Evolutionary conservation across 2,797 vertebrate species (phyloP).

Genomic region (Otolemur crassicaudatus): DNA sequence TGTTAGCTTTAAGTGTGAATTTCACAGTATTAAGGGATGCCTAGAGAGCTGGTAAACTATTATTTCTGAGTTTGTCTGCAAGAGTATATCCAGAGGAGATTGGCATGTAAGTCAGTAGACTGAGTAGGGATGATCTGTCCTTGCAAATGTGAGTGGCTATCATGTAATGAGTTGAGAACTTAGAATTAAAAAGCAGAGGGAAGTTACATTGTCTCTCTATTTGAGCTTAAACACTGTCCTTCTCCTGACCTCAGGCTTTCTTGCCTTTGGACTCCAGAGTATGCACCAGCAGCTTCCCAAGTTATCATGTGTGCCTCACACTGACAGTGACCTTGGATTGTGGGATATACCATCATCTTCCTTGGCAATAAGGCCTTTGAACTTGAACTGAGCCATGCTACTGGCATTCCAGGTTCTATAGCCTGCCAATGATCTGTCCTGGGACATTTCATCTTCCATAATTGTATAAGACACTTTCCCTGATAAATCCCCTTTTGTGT

Average conservation of each 20-base stretch:
- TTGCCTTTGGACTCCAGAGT: background rate
- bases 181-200: background rate
- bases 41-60: background rate
- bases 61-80: background rate
- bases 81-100: background rate
- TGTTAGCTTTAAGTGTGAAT: background rate
- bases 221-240: background rate
- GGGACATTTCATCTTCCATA: background rate
- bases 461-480: background rate
- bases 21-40: background rate
- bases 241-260: background rate
- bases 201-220: background rate
- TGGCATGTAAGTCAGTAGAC: background rate
- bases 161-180: background rate
- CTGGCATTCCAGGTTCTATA: background rate
- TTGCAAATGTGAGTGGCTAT: background rate
- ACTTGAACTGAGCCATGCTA: background rate
- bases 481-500: background rate
- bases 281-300: fast-evolving
- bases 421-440: background rate
- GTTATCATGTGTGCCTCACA: background rate
- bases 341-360: background rate
- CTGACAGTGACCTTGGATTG: background rate
- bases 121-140: background rate
- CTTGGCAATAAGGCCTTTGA: background rate